These are phyloP conservation scores for Pteruthius melanotis DNA, from an alignment of 2,113 vertebrate genomes.

Conservation along the genomic window DNA sequence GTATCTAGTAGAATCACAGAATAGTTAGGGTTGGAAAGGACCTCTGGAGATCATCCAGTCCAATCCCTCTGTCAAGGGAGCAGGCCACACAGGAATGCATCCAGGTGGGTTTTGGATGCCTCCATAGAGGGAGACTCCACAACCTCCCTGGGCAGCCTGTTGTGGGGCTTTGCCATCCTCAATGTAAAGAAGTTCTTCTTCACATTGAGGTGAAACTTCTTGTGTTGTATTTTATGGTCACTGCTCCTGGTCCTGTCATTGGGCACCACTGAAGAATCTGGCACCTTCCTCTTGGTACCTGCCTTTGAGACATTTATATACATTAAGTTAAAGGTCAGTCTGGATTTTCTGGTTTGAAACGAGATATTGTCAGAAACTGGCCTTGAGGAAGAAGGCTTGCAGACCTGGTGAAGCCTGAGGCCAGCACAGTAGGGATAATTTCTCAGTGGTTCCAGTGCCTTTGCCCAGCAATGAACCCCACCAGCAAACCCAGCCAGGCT, in stretches of 20 bases:
- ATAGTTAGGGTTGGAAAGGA: background rate
- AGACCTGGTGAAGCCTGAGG: background rate
- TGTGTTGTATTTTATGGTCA: background rate
- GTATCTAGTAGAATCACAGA: background rate
- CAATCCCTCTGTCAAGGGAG: background rate
- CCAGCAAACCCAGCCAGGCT: background rate
- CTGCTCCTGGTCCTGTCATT: background rate
- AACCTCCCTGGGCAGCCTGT: too few species aligned
- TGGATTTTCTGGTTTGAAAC: background rate
- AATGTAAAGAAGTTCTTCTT: background rate
- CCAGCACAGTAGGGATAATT: background rate
- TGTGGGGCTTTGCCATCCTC: background rate
- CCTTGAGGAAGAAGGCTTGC: background rate
- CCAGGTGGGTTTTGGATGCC: background rate
- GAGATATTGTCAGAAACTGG: background rate
- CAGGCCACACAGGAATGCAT: background rate
- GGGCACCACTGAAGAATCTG: background rate
- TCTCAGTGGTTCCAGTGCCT: background rate
- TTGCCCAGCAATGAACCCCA: background rate
- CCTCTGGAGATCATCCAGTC: background rate
- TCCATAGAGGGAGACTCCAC: background rate
- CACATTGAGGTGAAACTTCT: background rate
- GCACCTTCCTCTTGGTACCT: background rate
- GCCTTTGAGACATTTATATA: background rate
- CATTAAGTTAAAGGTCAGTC: background rate